These are phyloP conservation scores for Dipus sagitta DNA, from an alignment of 2,797 vertebrate genomes.

Conservation along the genomic window DNA sequence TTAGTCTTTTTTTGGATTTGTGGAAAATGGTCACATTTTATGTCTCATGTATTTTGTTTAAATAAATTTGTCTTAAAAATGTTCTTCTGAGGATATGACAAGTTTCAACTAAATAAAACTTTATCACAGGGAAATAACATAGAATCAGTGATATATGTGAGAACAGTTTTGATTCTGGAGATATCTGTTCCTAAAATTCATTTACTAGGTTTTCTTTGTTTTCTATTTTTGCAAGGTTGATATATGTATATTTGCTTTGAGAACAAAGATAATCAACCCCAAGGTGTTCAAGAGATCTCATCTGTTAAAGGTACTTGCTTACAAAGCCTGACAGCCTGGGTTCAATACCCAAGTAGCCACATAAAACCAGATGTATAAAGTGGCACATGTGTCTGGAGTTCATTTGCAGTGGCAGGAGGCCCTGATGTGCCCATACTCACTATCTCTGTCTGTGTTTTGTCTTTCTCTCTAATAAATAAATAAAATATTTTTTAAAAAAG, in stretches of 20 bases:
- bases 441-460: no score
- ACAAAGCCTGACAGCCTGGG: no score
- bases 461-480: no score
- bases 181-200: constrained; percentile 58
- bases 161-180: constrained; percentile 26
- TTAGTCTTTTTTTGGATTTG: constrained; percentile 34
- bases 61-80: constrained; percentile 59
- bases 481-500: no score
- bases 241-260: constrained; percentile 24
- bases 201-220: neutral
- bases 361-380: no score
- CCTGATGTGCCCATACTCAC: no score
- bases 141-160: constrained; percentile 66
- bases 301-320: no score
- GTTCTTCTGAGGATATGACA: constrained; percentile 52
- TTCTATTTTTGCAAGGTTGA: constrained; percentile 53
- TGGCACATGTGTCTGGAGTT: no score
- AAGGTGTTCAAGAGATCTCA: no score
- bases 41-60: constrained; percentile 2
- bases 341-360: no score
- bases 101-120: constrained; percentile 60
- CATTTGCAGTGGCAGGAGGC: no score
- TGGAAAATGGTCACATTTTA: constrained; percentile 69
- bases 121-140: constrained; percentile 63
- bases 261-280: neutral